Conservation (phyloP, 1,140 invertebrate species). For the Nymphalis io region DNA sequence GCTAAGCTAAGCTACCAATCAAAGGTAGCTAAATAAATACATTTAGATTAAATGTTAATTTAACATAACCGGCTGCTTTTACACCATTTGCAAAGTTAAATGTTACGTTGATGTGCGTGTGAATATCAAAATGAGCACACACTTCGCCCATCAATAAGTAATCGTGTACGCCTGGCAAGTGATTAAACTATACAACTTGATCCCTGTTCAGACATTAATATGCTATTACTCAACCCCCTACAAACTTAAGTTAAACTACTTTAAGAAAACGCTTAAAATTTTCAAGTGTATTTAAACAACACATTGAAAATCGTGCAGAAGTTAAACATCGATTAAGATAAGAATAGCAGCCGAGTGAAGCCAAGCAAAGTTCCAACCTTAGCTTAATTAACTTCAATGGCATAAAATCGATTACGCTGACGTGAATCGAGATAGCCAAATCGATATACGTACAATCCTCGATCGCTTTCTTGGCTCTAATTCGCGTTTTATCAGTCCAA, state of each 20-base stretch:
- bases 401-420: slow-evolving; percentile 52
- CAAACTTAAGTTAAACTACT: slow-evolving; percentile 19
- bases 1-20: too few relatives aligned
- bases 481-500: slow-evolving; percentile 34
- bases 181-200: slow-evolving; percentile 12
- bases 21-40: too few relatives aligned
- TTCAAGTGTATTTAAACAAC: slow-evolving; percentile 36
- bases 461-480: slow-evolving; percentile 39
- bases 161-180: slow-evolving; percentile 6
- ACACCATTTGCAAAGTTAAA: too few relatives aligned
- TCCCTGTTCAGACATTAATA: slow-evolving; percentile 14
- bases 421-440: slow-evolving; percentile 51
- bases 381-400: slow-evolving; percentile 56
- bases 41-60: too few relatives aligned
- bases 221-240: slow-evolving; percentile 7
- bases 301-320: slow-evolving; percentile 45
- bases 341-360: slow-evolving; percentile 37
- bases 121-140: slow-evolving; percentile 3
- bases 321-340: slow-evolving; percentile 49
- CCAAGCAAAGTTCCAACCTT: slow-evolving; percentile 44
- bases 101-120: not conserved
- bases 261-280: slow-evolving; percentile 22
- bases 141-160: slow-evolving; percentile 11
- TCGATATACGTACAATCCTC: slow-evolving; percentile 46
- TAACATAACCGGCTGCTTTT: too few relatives aligned